Evolutionary conservation across 1,140 invertebrate species (phyloP).

Genomic region (Ptiloglossa arizonensis): DNA sequence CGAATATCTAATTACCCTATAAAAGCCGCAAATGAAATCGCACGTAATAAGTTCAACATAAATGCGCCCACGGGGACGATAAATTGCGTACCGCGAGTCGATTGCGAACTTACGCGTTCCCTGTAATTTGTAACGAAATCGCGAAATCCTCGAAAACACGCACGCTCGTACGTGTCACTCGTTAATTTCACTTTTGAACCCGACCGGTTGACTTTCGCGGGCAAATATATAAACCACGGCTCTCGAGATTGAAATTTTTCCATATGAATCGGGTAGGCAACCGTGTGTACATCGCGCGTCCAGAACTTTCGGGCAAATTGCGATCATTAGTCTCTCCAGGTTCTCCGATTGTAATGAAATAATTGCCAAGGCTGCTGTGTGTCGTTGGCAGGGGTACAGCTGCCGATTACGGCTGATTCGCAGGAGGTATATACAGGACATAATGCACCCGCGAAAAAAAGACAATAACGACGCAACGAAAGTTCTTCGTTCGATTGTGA

Average conservation of each 20-base stretch:
- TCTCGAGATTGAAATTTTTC: slow-evolving; percentile 38
- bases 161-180: slow-evolving; percentile 29
- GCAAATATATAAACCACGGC: slow-evolving; percentile 48
- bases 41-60: neutral
- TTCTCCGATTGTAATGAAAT: slow-evolving; percentile 61
- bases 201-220: slow-evolving; percentile 8
- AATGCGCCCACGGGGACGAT: neutral
- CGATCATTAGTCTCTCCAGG: slow-evolving; percentile 56
- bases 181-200: slow-evolving; percentile 53
- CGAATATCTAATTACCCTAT: neutral
- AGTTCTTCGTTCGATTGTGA: slow-evolving; percentile 55
- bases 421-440: no score
- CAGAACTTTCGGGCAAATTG: slow-evolving; percentile 55
- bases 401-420: slow-evolving; percentile 47
- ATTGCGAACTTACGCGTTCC: slow-evolving; percentile 7
- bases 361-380: slow-evolving; percentile 46
- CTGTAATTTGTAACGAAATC: slow-evolving; percentile 45
- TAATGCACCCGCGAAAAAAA: no score
- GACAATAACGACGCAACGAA: slow-evolving; percentile 22
- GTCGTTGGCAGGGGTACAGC: slow-evolving; percentile 39
- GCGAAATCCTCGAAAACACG: slow-evolving; percentile 23
- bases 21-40: slow-evolving; percentile 6
- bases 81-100: slow-evolving; percentile 9
- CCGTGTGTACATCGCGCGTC: neutral
- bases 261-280: slow-evolving; percentile 32